Evolutionary conservation across 2,113 vertebrate genomes (phyloP).

Genomic region (Ivindomyrus marchei): DNA sequence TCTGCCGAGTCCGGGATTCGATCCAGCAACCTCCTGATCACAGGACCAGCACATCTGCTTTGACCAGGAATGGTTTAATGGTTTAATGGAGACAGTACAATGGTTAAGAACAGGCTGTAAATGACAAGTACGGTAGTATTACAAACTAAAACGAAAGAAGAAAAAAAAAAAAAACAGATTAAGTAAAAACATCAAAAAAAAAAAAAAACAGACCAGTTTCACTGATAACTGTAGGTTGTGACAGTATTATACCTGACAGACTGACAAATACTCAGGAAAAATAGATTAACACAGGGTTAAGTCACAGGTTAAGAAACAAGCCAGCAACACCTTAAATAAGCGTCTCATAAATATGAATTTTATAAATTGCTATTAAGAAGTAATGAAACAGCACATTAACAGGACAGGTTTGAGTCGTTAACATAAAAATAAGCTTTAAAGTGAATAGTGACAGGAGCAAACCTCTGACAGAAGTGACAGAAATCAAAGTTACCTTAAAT

Average conservation of each 20-base stretch:
- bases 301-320: background rate
- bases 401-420: background rate
- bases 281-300: background rate
- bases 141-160: conserved; percentile 19
- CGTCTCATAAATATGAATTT: background rate
- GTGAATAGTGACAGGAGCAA: background rate
- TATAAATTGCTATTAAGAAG: background rate
- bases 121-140: conserved; percentile 26
- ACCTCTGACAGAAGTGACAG: background rate
- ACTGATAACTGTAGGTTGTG: background rate
- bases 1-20: background rate
- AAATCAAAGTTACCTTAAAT: background rate
- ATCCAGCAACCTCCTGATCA: background rate
- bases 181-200: background rate
- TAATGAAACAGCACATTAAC: background rate
- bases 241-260: background rate
- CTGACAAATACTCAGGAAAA: conserved; percentile 6
- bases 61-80: conserved; percentile 58
- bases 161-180: conserved; percentile 25
- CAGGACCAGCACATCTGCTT: background rate
- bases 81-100: conserved; percentile 52
- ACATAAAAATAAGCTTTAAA: background rate
- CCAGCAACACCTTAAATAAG: background rate
- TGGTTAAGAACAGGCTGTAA: background rate
- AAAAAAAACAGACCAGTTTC: background rate